phyloP scores from a whole-genome alignment of 2,113 vertebrate species.

The Lepus timidus region DNA sequence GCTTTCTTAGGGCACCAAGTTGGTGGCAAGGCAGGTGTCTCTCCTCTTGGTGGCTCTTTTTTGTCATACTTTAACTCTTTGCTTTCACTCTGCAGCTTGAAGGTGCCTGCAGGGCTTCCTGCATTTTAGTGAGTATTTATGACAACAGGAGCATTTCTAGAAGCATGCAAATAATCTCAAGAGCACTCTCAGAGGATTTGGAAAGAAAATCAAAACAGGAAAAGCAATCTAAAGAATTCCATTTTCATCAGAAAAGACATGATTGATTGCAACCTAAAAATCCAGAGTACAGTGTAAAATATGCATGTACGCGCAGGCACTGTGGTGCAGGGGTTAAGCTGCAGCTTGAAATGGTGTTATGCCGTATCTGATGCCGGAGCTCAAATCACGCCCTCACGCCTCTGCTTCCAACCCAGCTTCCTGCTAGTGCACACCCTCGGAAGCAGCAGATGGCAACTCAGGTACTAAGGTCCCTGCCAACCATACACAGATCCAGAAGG shows the following conservation, averaged over 20 bases:
- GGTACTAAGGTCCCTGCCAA: not conserved
- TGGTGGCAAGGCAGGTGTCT: not conserved
- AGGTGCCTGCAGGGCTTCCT: not conserved
- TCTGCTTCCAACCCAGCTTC: too few relatives aligned
- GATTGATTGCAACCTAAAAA: not conserved
- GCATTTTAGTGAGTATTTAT: not conserved
- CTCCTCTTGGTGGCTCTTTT: not conserved
- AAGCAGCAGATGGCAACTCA: not conserved
- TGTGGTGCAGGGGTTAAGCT: not conserved
- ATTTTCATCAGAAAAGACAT: conserved; percentile 49
- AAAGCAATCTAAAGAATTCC: conserved; percentile 53
- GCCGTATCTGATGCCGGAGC: too few relatives aligned
- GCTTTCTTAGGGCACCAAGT: not conserved
- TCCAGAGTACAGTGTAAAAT: conserved; percentile 12
- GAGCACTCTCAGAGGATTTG: not conserved
- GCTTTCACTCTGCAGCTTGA: not conserved
- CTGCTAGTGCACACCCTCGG: too few relatives aligned
- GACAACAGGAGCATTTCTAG: not conserved
- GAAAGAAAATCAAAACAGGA: conserved; percentile 51
- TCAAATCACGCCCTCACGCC: too few relatives aligned
- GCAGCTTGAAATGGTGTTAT: too few relatives aligned
- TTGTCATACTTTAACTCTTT: not conserved
- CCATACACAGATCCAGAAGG: not conserved
- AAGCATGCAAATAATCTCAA: not conserved
- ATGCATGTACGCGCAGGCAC: not conserved